Evolutionary conservation across 37 sponge, comb jelly and placozoan species (phyloP), one percentile per base, ranked within the genome.

Genomic region (Cliona cf. orientalis): DNA sequence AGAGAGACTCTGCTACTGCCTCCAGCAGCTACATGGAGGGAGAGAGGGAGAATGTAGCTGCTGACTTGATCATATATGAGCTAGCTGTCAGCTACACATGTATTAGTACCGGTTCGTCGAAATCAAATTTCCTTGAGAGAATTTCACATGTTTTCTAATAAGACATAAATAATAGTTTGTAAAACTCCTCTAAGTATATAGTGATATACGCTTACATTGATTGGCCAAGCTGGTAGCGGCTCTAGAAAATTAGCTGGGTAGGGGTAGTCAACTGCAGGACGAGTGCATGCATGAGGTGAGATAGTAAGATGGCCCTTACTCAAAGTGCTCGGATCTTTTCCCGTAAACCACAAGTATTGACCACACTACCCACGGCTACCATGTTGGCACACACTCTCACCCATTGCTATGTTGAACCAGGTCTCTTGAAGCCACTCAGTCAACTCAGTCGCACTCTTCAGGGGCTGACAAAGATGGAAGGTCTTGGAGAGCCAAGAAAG

Each of bases 261-360:
- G 23, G 99, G 99, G 74, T 99, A 99, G 82, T 99, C 86, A 32
- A 83, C 97, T 96, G 86, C 58, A 21, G 76, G n/a, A n/a, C n/a
- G n/a, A n/a, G n/a, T n/a, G n/a, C n/a, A n/a, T n/a, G n/a, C n/a
- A n/a, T n/a, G n/a, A n/a, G n/a, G n/a, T n/a, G n/a, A n/a, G n/a
- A n/a, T n/a, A n/a, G n/a, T n/a, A n/a, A n/a, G n/a, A n/a, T n/a
- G n/a, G n/a, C n/a, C n/a, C n/a, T n/a, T n/a, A n/a, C n/a, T n/a
- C n/a, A n/a, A n/a, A n/a, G n/a, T n/a, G n/a, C n/a, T n/a, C n/a
- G n/a, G n/a, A n/a, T n/a, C n/a, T n/a, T n/a, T n/a, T n/a, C n/a
- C n/a, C n/a, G n/a, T n/a, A n/a, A n/a, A n/a, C n/a, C n/a, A n/a
- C n/a, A n/a, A n/a, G n/a, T n/a, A n/a, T n/a, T n/a, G n/a, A n/a